Conservation (phyloP, 2,888 invertebrate species). For the Lepas anatifera region DNA sequence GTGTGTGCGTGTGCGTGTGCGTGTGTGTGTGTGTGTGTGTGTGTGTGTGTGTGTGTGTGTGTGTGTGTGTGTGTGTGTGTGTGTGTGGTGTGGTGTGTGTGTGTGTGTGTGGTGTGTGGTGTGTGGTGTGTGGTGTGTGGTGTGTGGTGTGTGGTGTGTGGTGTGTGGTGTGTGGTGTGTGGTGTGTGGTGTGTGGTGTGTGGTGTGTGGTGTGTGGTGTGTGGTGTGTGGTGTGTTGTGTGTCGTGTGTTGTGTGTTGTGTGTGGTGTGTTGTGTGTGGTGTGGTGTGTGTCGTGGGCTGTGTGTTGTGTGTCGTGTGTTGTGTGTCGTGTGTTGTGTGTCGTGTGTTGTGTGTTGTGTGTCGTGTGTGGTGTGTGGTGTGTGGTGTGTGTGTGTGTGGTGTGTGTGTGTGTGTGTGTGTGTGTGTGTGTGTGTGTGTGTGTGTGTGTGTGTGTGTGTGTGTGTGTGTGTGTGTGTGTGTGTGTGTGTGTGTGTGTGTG, state of each 20-base stretch:
- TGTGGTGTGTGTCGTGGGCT: neutral
- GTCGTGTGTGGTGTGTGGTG: too few species aligned
- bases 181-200: neutral
- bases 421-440: neutral
- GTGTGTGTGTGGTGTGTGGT: neutral
- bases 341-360: too few species aligned
- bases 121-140: neutral
- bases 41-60: neutral
- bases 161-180: neutral
- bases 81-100: neutral
- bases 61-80: neutral
- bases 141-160: too few species aligned
- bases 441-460: neutral
- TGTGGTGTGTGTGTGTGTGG: neutral
- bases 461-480: neutral
- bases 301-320: neutral
- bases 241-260: too few species aligned
- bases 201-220: neutral
- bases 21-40: too few species aligned
- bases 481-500: neutral
- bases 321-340: neutral
- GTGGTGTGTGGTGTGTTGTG: too few species aligned
- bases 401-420: neutral
- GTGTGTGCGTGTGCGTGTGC: too few species aligned
- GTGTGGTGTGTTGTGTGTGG: neutral